Conservation (phyloP, 2,888 invertebrate species). For the Chrysomela aeneicollis region DNA sequence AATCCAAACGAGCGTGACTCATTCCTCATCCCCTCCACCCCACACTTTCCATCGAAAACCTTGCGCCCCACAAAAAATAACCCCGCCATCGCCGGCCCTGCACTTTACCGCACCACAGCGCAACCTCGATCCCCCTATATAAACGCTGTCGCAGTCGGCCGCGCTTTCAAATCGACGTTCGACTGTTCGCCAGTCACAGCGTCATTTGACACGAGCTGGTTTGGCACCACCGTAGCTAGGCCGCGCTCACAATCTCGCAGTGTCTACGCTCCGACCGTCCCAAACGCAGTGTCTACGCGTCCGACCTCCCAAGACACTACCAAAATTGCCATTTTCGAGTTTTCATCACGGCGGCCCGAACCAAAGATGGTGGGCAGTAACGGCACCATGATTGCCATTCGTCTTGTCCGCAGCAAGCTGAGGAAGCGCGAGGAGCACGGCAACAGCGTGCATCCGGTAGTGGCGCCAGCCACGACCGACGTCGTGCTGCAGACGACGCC, state of each 20-base stretch:
- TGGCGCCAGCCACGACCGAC: constrained; percentile 26
- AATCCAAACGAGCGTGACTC: too few relatives aligned
- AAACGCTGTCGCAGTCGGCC: constrained; percentile 32
- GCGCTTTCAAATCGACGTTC: constrained; percentile 43
- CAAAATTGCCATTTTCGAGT: constrained; percentile 61
- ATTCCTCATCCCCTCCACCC: too few relatives aligned
- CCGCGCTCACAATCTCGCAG: constrained; percentile 34
- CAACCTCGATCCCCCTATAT: constrained; percentile 43
- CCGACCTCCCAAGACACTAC: constrained; percentile 44
- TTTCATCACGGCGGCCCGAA: constrained; percentile 44
- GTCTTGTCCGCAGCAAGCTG: constrained; percentile 91
- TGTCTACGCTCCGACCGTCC: background rate
- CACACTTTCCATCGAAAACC: constrained; percentile 27
- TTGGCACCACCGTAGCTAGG: constrained; percentile 45
- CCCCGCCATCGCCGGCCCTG: constrained; percentile 24
- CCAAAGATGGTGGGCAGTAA: constrained; percentile 83
- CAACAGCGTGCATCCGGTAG: constrained; percentile 70
- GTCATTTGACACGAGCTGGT: constrained; percentile 10
- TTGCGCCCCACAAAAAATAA: constrained; percentile 19
- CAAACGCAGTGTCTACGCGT: constrained; percentile 25
- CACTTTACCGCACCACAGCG: constrained; percentile 27
- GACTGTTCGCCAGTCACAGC: background rate
- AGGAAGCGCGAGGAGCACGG: constrained; percentile 84
- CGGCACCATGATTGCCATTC: constrained; percentile 87
- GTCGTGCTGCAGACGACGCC: constrained; percentile 69